These are phyloP conservation scores for Cotesia glomerata DNA, from an alignment of 1,140 invertebrate species.

Conservation along the genomic window DNA sequence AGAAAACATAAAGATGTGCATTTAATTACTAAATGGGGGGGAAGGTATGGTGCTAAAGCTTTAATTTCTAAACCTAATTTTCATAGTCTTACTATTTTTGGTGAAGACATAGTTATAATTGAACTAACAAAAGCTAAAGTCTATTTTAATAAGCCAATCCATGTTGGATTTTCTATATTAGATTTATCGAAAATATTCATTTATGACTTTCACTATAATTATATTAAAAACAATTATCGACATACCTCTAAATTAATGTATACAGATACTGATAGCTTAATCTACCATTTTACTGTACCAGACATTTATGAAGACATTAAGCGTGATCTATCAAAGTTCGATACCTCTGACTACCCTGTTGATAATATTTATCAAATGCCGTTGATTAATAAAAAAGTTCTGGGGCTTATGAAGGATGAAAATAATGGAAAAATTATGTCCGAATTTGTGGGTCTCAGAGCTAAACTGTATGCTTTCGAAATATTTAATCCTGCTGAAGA, in stretches of 20 bases:
- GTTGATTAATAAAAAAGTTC: slow-evolving; percentile 24
- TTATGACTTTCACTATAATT: slow-evolving; percentile 5
- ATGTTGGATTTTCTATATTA: background rate
- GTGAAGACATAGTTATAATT: background rate
- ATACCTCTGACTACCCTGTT: slow-evolving; percentile 3
- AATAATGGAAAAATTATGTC: too few relatives aligned
- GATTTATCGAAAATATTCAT: background rate
- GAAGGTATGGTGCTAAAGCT: background rate
- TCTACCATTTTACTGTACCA: slow-evolving; percentile 2
- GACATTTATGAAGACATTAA: too few relatives aligned
- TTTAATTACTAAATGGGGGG: background rate
- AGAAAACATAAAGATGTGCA: slow-evolving; percentile 31
- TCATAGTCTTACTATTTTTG: background rate
- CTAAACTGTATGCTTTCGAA: slow-evolving; percentile 20
- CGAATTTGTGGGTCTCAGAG: too few relatives aligned
- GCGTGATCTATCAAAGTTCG: too few relatives aligned
- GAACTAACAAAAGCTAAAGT: background rate
- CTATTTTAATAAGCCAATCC: background rate
- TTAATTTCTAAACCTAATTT: background rate
- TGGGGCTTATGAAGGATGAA: slow-evolving; percentile 30
- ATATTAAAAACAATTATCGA: background rate
- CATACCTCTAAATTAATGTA: background rate
- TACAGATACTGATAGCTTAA: background rate
- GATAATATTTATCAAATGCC: slow-evolving; percentile 26
- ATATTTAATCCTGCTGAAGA: background rate